phyloP scores from a whole-genome alignment of 2,797 vertebrate genomes.

The Benthosema pterotum region DNA sequence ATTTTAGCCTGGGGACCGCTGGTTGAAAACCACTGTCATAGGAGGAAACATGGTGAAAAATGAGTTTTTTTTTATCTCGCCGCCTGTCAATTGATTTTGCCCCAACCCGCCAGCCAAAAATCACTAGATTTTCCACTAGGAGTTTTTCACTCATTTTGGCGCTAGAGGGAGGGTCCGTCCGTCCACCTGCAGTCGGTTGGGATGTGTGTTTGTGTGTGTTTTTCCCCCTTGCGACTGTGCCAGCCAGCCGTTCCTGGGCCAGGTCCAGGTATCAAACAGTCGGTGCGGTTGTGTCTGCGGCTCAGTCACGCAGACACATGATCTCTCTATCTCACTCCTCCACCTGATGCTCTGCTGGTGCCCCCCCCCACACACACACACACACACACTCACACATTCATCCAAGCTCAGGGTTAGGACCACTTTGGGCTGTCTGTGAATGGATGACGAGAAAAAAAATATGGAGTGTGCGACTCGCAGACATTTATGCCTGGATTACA shows the following conservation, averaged over 20 bases:
- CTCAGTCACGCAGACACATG: slow-evolving; percentile 13
- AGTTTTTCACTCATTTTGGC: too few relatives aligned
- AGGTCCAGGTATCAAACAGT: slow-evolving; percentile 54
- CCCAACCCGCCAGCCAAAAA: too few relatives aligned
- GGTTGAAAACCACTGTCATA: too few relatives aligned
- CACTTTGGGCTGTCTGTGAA: slow-evolving; percentile 57
- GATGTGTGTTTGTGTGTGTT: too few relatives aligned
- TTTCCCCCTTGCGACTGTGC: slow-evolving; percentile 41
- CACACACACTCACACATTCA: slow-evolving; percentile 36
- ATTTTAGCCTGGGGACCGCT: too few relatives aligned
- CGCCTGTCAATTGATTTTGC: too few relatives aligned
- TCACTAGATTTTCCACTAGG: too few relatives aligned
- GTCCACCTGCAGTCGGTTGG: slow-evolving; percentile 34
- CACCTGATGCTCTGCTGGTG: slow-evolving; percentile 38
- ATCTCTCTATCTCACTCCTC: slow-evolving; percentile 41
- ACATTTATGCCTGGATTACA: too few relatives aligned
- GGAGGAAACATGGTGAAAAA: too few relatives aligned
- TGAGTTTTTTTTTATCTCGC: too few relatives aligned
- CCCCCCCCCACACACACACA: slow-evolving; percentile 36
- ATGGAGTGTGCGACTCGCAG: too few relatives aligned
- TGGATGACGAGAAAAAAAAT: slow-evolving; percentile 57
- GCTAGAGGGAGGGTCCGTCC: too few relatives aligned
- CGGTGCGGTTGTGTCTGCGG: slow-evolving; percentile 48
- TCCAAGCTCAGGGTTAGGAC: slow-evolving; percentile 34
- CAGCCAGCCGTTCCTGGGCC: slow-evolving; percentile 34